Percentiles rank a stretch among this genome's conserved stretches.
Evolutionary conservation across 1,140 invertebrate species (phyloP).

Genomic region (Zophobas morio): DNA sequence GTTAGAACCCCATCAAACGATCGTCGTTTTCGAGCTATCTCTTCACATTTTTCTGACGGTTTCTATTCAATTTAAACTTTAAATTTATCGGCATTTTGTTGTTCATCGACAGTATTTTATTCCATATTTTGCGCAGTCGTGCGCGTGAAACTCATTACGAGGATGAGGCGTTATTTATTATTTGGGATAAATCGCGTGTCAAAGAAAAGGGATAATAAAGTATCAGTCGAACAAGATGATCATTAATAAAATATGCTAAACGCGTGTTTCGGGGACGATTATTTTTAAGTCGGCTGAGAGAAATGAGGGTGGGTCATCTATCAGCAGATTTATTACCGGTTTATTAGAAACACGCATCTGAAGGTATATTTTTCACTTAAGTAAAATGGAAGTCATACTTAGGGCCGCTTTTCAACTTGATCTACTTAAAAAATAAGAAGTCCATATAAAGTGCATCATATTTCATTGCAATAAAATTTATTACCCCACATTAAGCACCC

Average conservation of each 20-base stretch:
- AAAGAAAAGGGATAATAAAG: background rate
- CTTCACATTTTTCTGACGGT: background rate
- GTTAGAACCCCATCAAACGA: background rate
- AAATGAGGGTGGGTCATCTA: no score
- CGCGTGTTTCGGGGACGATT: background rate
- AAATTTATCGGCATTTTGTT: background rate
- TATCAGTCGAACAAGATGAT: background rate
- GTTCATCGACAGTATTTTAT: slow-evolving; percentile 6
- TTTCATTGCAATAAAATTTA: no score
- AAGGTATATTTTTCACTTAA: no score
- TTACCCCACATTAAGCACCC: no score
- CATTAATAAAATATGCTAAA: slow-evolving; percentile 10
- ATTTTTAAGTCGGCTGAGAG: background rate
- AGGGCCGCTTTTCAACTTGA: no score
- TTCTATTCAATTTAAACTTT: slow-evolving; percentile 10
- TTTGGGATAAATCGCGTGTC: slow-evolving; percentile 1
- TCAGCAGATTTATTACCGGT: no score
- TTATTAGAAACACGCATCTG: no score
- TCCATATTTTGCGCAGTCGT: slow-evolving; percentile 2
- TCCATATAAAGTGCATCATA: no score
- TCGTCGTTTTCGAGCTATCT: background rate
- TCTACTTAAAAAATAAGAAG: no score
- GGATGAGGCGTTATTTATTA: background rate
- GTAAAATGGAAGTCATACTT: no score
- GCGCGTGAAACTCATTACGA: slow-evolving; percentile 21